Conservation (phyloP, 2,888 invertebrate species). For the Apamea epomidion region DNA sequence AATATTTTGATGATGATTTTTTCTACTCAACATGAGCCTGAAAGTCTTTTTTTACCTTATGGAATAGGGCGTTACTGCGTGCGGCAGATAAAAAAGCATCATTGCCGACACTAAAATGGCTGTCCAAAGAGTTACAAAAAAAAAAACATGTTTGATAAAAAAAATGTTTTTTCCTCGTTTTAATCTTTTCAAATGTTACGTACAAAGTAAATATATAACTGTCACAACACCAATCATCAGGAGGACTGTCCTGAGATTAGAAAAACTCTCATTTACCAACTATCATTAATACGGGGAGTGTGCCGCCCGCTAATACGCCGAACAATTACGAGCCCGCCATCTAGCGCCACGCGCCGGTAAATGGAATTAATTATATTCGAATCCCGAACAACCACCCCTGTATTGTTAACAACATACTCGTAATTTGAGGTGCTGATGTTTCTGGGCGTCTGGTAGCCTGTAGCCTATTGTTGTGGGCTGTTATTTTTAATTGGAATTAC, state of each 20-base stretch:
- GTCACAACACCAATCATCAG: neutral
- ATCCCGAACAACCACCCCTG: constrained; percentile 68
- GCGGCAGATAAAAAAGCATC: neutral
- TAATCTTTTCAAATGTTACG: neutral
- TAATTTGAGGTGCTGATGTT: constrained; percentile 74
- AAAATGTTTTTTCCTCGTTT: neutral
- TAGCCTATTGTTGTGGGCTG: constrained; percentile 53
- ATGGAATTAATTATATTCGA: constrained; percentile 81
- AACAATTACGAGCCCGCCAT: constrained; percentile 66
- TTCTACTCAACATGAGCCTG: neutral
- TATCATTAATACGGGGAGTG: constrained; percentile 59
- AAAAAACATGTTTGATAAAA: neutral
- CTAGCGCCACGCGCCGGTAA: constrained; percentile 79
- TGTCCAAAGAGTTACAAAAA: neutral
- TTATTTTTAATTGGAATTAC: constrained; percentile 47
- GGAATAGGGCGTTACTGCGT: neutral
- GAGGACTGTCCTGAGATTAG: neutral
- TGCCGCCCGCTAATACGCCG: constrained; percentile 64
- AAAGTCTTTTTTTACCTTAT: neutral
- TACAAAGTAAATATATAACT: neutral
- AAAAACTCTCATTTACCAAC: constrained; percentile 7
- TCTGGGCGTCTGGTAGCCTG: constrained; percentile 71
- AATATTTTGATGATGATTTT: neutral
- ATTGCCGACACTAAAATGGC: neutral
- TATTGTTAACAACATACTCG: constrained; percentile 74